These are phyloP conservation scores for Actenoides hombroni DNA, from an alignment of 2,113 vertebrate genomes.

Conservation along the genomic window DNA sequence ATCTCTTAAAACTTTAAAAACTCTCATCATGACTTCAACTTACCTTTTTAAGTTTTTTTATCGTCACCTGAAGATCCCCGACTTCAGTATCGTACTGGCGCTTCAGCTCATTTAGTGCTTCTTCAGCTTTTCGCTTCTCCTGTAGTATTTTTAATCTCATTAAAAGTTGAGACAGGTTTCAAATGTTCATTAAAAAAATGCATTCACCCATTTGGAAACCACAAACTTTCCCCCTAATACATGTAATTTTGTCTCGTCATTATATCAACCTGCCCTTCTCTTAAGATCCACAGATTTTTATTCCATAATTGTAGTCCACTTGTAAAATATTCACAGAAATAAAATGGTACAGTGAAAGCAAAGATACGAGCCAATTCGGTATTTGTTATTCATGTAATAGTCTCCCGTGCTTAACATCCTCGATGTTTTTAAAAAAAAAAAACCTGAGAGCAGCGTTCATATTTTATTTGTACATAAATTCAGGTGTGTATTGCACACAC, in stretches of 20 bases:
- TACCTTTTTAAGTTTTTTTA: slow-evolving; percentile 89
- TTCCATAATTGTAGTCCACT: not conserved
- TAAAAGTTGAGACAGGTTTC: not conserved
- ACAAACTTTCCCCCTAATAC: not conserved
- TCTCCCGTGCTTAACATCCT: not conserved
- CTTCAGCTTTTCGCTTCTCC: slow-evolving; percentile 86
- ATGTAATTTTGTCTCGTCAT: not conserved
- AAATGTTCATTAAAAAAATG: not conserved
- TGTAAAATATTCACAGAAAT: not conserved
- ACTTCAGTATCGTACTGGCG: slow-evolving; percentile 87
- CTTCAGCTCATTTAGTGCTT: slow-evolving; percentile 81
- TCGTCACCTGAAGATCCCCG: slow-evolving; percentile 90
- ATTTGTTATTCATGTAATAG: not conserved
- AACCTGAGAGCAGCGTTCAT: not conserved
- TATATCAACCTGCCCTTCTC: not conserved
- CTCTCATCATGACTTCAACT: not conserved
- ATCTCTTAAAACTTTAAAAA: not conserved
- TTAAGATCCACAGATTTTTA: not conserved
- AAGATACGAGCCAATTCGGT: not conserved
- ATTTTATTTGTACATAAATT: not conserved
- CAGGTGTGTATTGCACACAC: not conserved
- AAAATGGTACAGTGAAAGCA: not conserved
- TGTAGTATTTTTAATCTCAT: slow-evolving; percentile 41
- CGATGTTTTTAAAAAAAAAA: not conserved
- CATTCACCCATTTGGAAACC: not conserved